Base-by-base conservation (phyloP, 2,888 invertebrate genomes). In the Megaustenia siamemsis region DNA sequence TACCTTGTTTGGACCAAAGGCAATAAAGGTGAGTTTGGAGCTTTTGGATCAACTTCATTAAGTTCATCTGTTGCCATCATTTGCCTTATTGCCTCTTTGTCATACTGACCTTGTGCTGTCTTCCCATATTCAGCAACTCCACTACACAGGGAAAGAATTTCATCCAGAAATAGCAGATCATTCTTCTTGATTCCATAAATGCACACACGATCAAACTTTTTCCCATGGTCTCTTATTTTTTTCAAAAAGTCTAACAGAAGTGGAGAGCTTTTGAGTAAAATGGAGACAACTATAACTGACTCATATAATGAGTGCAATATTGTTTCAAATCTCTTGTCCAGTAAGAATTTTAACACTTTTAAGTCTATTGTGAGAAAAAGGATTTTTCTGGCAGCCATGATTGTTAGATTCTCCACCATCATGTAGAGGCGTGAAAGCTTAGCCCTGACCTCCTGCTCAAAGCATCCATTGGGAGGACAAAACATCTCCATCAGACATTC, bases 121-220 rank as follows among this genome's bases (percentile, higher is more conserved):
- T 24, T 63, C 28, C 73, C 73, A 75, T 53, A 82, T 18, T 63
- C 45, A n/a, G 15, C 35, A n/a, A 82, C 82, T 43, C 82, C 82
- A 82, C 82, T 82, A 21, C 73, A 82, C 18, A 82, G 10, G 10
- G 82, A 75, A 45, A 82, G 43, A 75, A 82, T 24, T n/a, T 73
- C 69, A 53, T 82, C 82, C 35, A 82, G 24, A 15, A 56, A 75
- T 24, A 45, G 24, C 38, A 82, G 38, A 63, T 82, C 82, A 21
- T 40, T 63, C 10, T n/a, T 75, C 45, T 71, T 73, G 49, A 82
- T 82, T 43, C 56, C 82, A 75, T 75, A 71, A 6, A 82, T 43
- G 40, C 75, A 75, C 15, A 82, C 49, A 15, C 75, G 38, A 28
- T 82, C 75, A 28, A 82, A 75, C 24, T 63, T 38, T 21, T 73